These are phyloP conservation scores for Sceliomorpha sp. DNA, from an alignment of 2,888 invertebrate genomes.

Conservation along the genomic window DNA sequence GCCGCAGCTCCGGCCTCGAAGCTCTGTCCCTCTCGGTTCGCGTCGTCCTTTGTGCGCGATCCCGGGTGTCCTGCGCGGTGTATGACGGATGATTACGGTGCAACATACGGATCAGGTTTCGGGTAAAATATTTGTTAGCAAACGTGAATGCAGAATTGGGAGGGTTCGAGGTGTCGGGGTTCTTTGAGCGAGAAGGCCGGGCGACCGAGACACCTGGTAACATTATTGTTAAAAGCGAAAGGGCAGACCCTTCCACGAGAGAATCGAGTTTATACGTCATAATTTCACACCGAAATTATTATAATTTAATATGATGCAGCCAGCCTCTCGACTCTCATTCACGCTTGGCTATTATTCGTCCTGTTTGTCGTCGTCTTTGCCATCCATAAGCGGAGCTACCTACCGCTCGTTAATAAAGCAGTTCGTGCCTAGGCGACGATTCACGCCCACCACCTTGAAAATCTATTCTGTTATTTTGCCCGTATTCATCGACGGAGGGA, in stretches of 20 bases:
- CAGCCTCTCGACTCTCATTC: slow-evolving; percentile 30
- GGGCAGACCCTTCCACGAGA: slow-evolving; percentile 18
- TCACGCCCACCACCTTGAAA: too few relatives aligned
- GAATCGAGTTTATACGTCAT: slow-evolving; percentile 55
- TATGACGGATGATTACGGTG: slow-evolving; percentile 55
- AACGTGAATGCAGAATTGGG: too few relatives aligned
- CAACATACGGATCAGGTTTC: slow-evolving; percentile 64
- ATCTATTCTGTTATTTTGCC: too few relatives aligned
- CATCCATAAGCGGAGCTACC: too few relatives aligned
- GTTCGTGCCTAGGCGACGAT: too few relatives aligned
- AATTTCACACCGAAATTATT: slow-evolving; percentile 69
- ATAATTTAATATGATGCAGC: slow-evolving; percentile 71
- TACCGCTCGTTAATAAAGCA: too few relatives aligned
- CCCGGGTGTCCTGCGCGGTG: slow-evolving; percentile 27
- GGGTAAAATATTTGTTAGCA: slow-evolving; percentile 72
- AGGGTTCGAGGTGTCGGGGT: too few relatives aligned
- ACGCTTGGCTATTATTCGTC: slow-evolving; percentile 35
- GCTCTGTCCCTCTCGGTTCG: too few relatives aligned
- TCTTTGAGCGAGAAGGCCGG: too few relatives aligned
- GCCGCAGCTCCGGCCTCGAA: not conserved
- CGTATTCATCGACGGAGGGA: too few relatives aligned
- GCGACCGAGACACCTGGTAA: slow-evolving; percentile 58
- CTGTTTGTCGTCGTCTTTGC: too few relatives aligned
- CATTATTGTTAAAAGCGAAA: slow-evolving; percentile 43
- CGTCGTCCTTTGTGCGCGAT: slow-evolving; percentile 29